Base-by-base conservation (phyloP, 1,140 invertebrate species). In the Diabrotica undecimpunctata region DNA sequence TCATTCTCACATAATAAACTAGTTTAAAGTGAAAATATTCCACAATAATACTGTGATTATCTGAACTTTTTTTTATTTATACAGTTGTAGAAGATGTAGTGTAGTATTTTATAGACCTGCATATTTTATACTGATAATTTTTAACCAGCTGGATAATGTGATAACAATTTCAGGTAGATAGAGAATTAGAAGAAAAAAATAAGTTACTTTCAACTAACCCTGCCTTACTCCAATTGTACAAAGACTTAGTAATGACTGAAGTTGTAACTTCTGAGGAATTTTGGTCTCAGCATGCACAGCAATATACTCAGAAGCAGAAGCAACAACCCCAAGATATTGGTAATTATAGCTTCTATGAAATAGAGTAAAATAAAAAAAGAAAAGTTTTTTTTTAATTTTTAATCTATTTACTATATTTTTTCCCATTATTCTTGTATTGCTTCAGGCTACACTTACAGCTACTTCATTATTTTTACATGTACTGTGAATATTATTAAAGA, bases 251-350 rank as follows among this genome's bases (percentile, higher is more conserved):
- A 36, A 95, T 95, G 71, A 93, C 92, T 58, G 89, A 95, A 80
- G 92, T 98, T 10, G 89, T 98, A 69, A 90, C 92, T 54, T 90
- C 95, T 66, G 96, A 98, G 77, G 96, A 98, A 81, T 98, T 98
- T 83, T 98, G 96, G 96, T 85, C 88, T 39, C 90, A 93, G 69
- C 91, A 95, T 79, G 93, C 92, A 50, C 79, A 86, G 13, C 84
- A 90, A 71, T 90, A 93, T 77, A 88, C 89, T 0, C 85, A 90
- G 69, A 87, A 88, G 65, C 88, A 88, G 74, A 86, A 86, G 75
- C 83, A 81, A 71, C 82, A 83, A 66, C 86, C 87, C 68, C 93
- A 95, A 80, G 90, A 93, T 74, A 92, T 94, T 70, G 94, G 94
- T 83, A 81, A 82, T 25, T 25, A 25, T 25, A 25, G 1, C 25